phyloP scores from a whole-genome alignment of 2,797 vertebrate genomes.

The Lutjanus argentimaculatus region DNA sequence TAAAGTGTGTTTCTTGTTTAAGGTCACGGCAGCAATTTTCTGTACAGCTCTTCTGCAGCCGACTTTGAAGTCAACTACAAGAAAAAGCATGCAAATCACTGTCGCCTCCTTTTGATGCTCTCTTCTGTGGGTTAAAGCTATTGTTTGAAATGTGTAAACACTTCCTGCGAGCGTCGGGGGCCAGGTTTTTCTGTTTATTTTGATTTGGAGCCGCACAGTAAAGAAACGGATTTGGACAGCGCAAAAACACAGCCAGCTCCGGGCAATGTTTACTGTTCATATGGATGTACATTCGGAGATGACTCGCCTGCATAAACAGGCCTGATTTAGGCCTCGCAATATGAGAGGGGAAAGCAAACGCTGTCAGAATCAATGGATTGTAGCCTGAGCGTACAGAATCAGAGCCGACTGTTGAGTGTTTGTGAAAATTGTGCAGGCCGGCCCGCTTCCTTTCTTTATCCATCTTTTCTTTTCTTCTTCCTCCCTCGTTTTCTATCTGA shows the following conservation, averaged over 20 bases:
- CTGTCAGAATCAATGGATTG: slow-evolving; percentile 52
- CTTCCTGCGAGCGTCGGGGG: not conserved
- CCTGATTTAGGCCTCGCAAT: slow-evolving; percentile 45
- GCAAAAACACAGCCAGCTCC: slow-evolving; percentile 43
- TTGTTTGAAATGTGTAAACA: slow-evolving; percentile 62
- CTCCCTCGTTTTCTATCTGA: slow-evolving; percentile 17
- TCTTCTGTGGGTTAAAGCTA: slow-evolving; percentile 34
- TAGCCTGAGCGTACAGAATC: slow-evolving; percentile 30
- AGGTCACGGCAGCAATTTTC: slow-evolving; percentile 36
- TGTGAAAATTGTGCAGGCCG: slow-evolving; percentile 38
- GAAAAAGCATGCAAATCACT: slow-evolving; percentile 42
- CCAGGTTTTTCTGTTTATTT: slow-evolving; percentile 34
- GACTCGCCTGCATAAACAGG: slow-evolving; percentile 58
- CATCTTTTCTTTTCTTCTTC: slow-evolving; percentile 32
- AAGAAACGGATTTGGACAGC: slow-evolving; percentile 56
- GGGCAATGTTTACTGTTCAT: slow-evolving; percentile 65
- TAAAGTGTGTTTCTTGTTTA: slow-evolving; percentile 20
- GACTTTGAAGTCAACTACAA: slow-evolving; percentile 45
- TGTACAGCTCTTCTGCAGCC: slow-evolving; percentile 3
- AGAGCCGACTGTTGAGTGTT: slow-evolving; percentile 47
- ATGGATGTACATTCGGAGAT: slow-evolving; percentile 33
- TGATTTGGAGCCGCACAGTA: not conserved
- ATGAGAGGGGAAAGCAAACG: slow-evolving; percentile 11
- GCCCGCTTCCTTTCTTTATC: slow-evolving; percentile 17
- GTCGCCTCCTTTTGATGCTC: slow-evolving; percentile 24